phyloP scores from a whole-genome alignment of 2,888 invertebrate genomes.

The Caenorhabditis becei region DNA sequence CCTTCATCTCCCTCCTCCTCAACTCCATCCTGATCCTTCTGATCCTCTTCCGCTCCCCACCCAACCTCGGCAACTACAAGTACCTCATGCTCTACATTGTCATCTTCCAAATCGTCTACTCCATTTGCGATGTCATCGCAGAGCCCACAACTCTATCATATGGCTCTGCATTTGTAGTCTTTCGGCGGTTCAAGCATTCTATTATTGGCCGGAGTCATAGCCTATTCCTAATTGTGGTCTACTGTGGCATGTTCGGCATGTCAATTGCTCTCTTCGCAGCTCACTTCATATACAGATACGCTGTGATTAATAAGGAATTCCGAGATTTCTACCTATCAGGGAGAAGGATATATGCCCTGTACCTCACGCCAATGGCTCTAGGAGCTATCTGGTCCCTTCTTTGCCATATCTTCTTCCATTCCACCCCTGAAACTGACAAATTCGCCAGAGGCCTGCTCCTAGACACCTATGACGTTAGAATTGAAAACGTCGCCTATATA shows the following conservation, averaged over 20 bases:
- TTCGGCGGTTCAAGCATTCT: slow-evolving; percentile 6
- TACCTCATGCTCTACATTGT: slow-evolving; percentile 36
- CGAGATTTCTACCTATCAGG: slow-evolving; percentile 6
- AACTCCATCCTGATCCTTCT: slow-evolving; percentile 19
- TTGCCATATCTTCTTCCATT: background rate
- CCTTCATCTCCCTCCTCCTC: background rate
- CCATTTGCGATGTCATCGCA: background rate
- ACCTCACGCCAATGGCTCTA: slow-evolving; percentile 6
- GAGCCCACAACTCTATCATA: background rate
- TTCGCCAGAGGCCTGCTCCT: background rate
- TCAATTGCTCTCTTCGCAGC: slow-evolving; percentile 32
- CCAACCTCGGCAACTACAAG: slow-evolving; percentile 17
- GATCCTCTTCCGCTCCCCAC: slow-evolving; percentile 21
- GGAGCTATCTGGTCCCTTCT: background rate
- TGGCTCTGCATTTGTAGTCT: background rate
- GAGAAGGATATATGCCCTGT: background rate
- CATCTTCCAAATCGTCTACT: slow-evolving; percentile 7
- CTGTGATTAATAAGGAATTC: slow-evolving; percentile 1
- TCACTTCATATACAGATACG: slow-evolving; percentile 39
- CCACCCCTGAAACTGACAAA: background rate
- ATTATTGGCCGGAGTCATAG: background rate
- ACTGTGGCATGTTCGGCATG: slow-evolving; percentile 18
- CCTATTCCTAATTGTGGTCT: background rate
- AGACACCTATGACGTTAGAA: background rate
- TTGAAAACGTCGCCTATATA: slow-evolving; percentile 13